Evolutionary conservation across 2,797 vertebrate species (phyloP), one percentile per base, ranked within the genome.

Genomic region (Enteromius radiatus): DNA sequence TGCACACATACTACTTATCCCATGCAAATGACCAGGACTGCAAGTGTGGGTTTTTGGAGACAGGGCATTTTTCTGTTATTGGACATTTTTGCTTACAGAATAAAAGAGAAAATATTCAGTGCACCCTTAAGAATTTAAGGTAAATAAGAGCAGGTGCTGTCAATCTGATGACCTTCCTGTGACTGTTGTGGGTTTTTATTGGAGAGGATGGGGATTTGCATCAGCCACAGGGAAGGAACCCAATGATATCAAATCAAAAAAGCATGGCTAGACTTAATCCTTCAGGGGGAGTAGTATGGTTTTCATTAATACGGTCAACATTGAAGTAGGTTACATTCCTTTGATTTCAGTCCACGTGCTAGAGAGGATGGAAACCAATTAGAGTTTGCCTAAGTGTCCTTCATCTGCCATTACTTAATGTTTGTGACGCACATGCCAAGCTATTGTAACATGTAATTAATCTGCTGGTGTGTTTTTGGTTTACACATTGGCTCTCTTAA

Each of bases 331-430:
- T 80, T 91, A 92, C 77, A 54, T 91, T 92, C 87, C 91, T 90
- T 88, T 81, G 85, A 92, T 91, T 94, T 92, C 90, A 88, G 77
- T 84, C 89, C 89, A 83, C 88, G 86, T 83, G 84, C 84, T 83
- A 89, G 90, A 85, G 90, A 91, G 88, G 69, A 87, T 68, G 71
- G 85, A 82, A 85, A 86, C 87, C 86, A 89, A 87, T 90, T 86
- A 52, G 75, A 84, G 61, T 61, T 67, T 54, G 76, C 71, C 81
- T 83, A 65, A 56, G 36, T 81, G 81, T 70, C 74, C 84, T 88
- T 93, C 91, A 93, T 92, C 93, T 94, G 93, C 86, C 89, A 90
- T 92, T 91, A 90, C 89, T 93, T 93, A 93, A 92, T 90, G 88
- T 67, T 80, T 86, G 89, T 94, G 93, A 95, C 92, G 93, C 91